Conservation (phyloP, 2,888 invertebrate species). For the Diogma glabrata region DNA sequence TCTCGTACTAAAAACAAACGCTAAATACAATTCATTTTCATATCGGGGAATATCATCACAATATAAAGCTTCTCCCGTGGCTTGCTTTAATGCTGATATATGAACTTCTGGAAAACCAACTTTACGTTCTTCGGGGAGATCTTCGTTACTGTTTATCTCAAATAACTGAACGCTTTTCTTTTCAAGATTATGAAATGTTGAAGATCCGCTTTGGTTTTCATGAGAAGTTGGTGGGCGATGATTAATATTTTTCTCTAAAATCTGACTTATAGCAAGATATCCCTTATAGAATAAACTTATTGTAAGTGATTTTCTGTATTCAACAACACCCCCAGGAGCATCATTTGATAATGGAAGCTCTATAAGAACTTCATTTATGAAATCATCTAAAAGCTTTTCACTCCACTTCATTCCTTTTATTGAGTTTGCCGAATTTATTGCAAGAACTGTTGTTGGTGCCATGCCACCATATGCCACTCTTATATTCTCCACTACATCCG, state of each 20-base stretch:
- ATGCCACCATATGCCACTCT: slow-evolving; percentile 84
- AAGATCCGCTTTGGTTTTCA: slow-evolving; percentile 34
- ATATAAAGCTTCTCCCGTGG: slow-evolving; percentile 84
- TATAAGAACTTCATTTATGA: slow-evolving; percentile 50
- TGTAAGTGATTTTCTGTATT: slow-evolving; percentile 64
- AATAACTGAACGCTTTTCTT: slow-evolving; percentile 33
- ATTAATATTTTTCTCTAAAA: slow-evolving; percentile 27
- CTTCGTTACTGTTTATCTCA: slow-evolving; percentile 41
- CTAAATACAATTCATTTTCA: slow-evolving; percentile 68
- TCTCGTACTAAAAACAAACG: slow-evolving; percentile 66
- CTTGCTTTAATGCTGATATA: slow-evolving; percentile 73
- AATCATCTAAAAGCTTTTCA: slow-evolving; percentile 45
- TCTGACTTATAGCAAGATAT: slow-evolving; percentile 47
- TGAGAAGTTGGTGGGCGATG: slow-evolving; percentile 25
- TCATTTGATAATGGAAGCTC: slow-evolving; percentile 56
- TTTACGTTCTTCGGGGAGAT: slow-evolving; percentile 52
- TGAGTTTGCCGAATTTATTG: slow-evolving; percentile 48
- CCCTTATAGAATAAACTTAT: slow-evolving; percentile 65
- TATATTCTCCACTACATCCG: slow-evolving; percentile 47
- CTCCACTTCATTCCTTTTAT: slow-evolving; percentile 53
- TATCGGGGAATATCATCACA: slow-evolving; percentile 75
- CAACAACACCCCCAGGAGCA: slow-evolving; percentile 75
- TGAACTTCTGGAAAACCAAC: slow-evolving; percentile 76
- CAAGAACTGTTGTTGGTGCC: slow-evolving; percentile 74
- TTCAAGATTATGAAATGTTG: slow-evolving; percentile 27